Percentiles rank a stretch among this genome's conserved stretches.
Conservation (phyloP, 2,888 invertebrate species). For the Xestia xanthographa region DNA sequence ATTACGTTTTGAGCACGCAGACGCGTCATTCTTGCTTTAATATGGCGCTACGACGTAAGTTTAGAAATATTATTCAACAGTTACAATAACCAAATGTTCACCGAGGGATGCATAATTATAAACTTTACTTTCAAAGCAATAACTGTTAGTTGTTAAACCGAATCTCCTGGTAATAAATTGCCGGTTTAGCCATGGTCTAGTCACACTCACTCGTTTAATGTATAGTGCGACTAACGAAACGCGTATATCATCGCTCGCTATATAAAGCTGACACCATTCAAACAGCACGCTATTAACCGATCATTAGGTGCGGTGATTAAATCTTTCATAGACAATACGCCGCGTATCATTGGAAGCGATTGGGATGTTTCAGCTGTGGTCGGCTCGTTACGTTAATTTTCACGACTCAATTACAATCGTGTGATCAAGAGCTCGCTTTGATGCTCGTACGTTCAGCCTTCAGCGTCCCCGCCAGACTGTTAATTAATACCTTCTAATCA, state of each 20-base stretch:
- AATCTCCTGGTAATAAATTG: slow-evolving; percentile 58
- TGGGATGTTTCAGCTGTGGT: slow-evolving; percentile 43
- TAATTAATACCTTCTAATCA: slow-evolving; percentile 71
- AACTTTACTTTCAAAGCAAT: slow-evolving; percentile 60
- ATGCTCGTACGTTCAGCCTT: slow-evolving; percentile 50
- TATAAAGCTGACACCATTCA: slow-evolving; percentile 68
- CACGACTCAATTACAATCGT: slow-evolving; percentile 52
- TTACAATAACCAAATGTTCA: slow-evolving; percentile 46
- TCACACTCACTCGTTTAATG: slow-evolving; percentile 49
- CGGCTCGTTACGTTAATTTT: slow-evolving; percentile 52
- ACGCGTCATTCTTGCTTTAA: slow-evolving; percentile 24
- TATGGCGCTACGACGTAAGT: slow-evolving; percentile 38
- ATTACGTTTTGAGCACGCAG: slow-evolving; percentile 48
- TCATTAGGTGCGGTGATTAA: slow-evolving; percentile 69
- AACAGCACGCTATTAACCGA: slow-evolving; percentile 69
- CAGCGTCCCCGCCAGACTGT: slow-evolving; percentile 38
- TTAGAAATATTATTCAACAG: slow-evolving; percentile 49
- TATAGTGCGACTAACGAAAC: slow-evolving; percentile 59
- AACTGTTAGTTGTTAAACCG: slow-evolving; percentile 53
- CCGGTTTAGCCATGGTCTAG: slow-evolving; percentile 36
- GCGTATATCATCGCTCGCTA: slow-evolving; percentile 67
- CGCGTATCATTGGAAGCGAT: slow-evolving; percentile 47
- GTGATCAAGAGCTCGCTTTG: slow-evolving; percentile 56
- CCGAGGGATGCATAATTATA: slow-evolving; percentile 60
- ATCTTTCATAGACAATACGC: slow-evolving; percentile 60